phyloP scores from a whole-genome alignment of 1,140 invertebrate species.

The Drosophila baimaii region DNA sequence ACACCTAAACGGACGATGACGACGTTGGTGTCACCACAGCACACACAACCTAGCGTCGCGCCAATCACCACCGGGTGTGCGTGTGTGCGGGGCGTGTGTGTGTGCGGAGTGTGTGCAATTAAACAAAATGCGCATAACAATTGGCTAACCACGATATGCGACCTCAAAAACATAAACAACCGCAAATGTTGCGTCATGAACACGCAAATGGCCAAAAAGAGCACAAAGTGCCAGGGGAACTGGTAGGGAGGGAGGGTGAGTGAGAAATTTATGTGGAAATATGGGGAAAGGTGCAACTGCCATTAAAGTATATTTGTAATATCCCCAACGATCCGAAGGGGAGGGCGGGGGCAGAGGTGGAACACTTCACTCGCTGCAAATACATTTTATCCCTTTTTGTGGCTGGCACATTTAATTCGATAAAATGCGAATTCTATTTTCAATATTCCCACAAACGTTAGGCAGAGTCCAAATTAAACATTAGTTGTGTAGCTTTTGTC shows the following conservation, averaged over 20 bases:
- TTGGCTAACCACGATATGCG: constrained; percentile 76
- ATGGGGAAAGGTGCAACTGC: constrained; percentile 15
- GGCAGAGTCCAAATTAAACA: not conserved
- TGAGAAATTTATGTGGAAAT: not conserved
- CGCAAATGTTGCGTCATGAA: constrained; percentile 78
- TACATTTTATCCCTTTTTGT: constrained; percentile 24
- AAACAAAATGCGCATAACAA: constrained; percentile 79
- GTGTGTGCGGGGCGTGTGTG: constrained; percentile 12
- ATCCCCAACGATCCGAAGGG: not conserved
- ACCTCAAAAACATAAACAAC: constrained; percentile 79
- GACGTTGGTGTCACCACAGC: constrained; percentile 45
- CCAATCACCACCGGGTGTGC: constrained; percentile 28
- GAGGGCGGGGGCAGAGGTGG: too few relatives aligned
- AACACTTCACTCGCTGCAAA: constrained; percentile 5
- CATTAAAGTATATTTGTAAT: constrained; percentile 32
- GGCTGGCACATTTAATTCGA: constrained; percentile 21
- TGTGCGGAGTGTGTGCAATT: constrained; percentile 64
- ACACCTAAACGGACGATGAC: constrained; percentile 64
- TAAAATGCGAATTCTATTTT: constrained; percentile 17
- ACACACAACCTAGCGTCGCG: constrained; percentile 17
- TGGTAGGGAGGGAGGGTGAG: not conserved
- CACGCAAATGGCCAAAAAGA: constrained; percentile 60
- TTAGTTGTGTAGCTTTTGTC: not conserved
- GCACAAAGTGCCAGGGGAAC: constrained; percentile 1
- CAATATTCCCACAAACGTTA: not conserved